phyloP scores from a whole-genome alignment of 2,888 invertebrate species.

The Tipula vernalis region DNA sequence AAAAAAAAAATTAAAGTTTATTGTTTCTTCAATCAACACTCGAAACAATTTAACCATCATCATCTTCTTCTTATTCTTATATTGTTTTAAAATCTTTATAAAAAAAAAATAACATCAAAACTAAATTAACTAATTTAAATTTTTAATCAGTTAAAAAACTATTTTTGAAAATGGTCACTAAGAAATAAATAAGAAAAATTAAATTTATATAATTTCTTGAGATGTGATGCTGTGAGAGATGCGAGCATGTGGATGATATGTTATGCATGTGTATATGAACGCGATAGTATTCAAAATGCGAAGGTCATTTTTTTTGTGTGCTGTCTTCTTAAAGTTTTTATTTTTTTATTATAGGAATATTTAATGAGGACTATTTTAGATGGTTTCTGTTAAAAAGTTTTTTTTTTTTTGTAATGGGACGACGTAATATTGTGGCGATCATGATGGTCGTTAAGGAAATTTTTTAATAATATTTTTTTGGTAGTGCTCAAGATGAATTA shows the following conservation, averaged over 20 bases:
- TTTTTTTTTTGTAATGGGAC: neutral
- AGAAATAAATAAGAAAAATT: neutral
- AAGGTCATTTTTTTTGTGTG: neutral
- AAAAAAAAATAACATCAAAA: conserved; percentile 8
- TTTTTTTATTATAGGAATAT: neutral
- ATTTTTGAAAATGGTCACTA: conserved; percentile 7
- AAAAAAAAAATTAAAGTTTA: neutral
- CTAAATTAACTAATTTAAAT: conserved; percentile 8
- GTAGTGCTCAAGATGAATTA: neutral
- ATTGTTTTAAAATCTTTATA: neutral
- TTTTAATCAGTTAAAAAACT: conserved; percentile 8
- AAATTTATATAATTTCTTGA: neutral
- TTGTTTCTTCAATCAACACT: neutral
- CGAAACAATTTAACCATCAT: neutral
- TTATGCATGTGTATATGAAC: neutral
- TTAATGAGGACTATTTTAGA: conserved; percentile 6
- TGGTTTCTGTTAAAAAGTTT: neutral
- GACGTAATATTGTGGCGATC: neutral
- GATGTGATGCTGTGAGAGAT: neutral
- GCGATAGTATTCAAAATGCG: neutral
- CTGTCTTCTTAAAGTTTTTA: neutral
- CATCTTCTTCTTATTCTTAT: neutral
- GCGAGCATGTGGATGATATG: neutral
- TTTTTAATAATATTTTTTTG: neutral
- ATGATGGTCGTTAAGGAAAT: neutral